Evolutionary conservation across 2,113 vertebrate species (phyloP), one percentile per base, ranked within the genome.

Genomic region (Osmerus mordax): DNA sequence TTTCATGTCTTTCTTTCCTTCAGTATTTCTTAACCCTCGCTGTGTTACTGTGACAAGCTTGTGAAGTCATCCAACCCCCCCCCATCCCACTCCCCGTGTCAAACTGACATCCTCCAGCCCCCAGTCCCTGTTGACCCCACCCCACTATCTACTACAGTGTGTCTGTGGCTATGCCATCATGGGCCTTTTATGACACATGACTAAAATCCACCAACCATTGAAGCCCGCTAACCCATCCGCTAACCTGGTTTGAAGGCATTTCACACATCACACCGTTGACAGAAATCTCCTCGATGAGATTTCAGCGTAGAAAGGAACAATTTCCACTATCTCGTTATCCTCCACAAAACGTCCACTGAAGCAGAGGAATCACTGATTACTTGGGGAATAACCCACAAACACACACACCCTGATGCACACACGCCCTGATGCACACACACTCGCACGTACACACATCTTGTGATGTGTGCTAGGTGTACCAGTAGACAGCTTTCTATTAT

Each of bases 1-100:
- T 29, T 82, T 64, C 16, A 8, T 12, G 36, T 65, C 47, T 69
- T 13, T 62, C 54, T 61, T 25, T 16, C 53, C 47, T 53, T 52
- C 51, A 4, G 15, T 25, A 16, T 29, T 69, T 56, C 23, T 15
- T 60, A 15, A 4, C 54, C 15, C 54, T 69, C 9, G 16, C 25
- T 32, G 28, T 32, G 21, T n/a, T 54, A 28, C 52, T 55, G 12
- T 25, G 59, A 8, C 59, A 19, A 21, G 12, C 25, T 18, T 54
- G 53, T 23, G 13, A 21, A 61, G 13, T 6, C 55, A 58, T n/a
- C 56, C 58, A 60, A 13, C 21, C 21, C 60, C 25, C 23, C 21
- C 21, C 21, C 14, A 56, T 16, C 16, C 54, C 13, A 3, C 53
- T 18, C 53, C 53, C 53, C 12, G 7, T 36, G 32, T 5, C 32